Percentiles rank a stretch among this genome's conserved stretches.
These are phyloP conservation scores for Panagrolaimus sp. DNA, from an alignment of 1,140 invertebrate genomes.

Conservation along the genomic window DNA sequence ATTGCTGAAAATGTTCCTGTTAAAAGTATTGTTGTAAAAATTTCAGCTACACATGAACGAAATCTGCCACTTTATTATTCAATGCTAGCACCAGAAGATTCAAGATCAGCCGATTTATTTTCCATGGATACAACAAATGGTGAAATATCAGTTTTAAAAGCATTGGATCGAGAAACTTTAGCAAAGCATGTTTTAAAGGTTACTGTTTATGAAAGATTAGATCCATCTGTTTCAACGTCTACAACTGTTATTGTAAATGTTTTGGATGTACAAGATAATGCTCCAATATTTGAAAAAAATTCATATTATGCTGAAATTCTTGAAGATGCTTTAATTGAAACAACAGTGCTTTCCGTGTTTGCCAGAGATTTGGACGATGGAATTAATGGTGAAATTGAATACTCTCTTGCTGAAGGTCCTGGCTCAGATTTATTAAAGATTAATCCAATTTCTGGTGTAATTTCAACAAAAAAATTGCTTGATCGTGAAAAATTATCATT, in stretches of 20 bases:
- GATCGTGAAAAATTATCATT: slow-evolving; percentile 75
- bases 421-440: slow-evolving; percentile 68
- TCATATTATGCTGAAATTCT: slow-evolving; percentile 54
- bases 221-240: slow-evolving; percentile 57
- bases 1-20: slow-evolving; percentile 59
- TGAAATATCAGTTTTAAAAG: slow-evolving; percentile 75
- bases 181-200: slow-evolving; percentile 83
- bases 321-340: slow-evolving; percentile 59
- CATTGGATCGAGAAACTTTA: slow-evolving; percentile 78
- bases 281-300: slow-evolving; percentile 64
- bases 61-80: slow-evolving; percentile 53
- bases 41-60: slow-evolving; percentile 54
- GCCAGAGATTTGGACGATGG: slow-evolving; percentile 61
- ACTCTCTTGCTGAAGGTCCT: slow-evolving; percentile 58
- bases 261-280: slow-evolving; percentile 60
- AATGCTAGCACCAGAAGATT: slow-evolving; percentile 52
- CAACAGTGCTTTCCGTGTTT: slow-evolving; percentile 58
- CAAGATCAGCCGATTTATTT: slow-evolving; percentile 47
- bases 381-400: slow-evolving; percentile 60
- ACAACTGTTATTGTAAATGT: slow-evolving; percentile 59
- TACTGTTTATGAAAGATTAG: slow-evolving; percentile 86
- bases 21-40: slow-evolving; percentile 53
- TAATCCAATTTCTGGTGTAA: slow-evolving; percentile 74
- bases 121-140: slow-evolving; percentile 65
- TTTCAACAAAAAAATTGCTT: slow-evolving; percentile 73